Evolutionary conservation across 1,140 invertebrate genomes (phyloP), one percentile per base, ranked within the genome.

Genomic region (Drosophila setifemur): DNA sequence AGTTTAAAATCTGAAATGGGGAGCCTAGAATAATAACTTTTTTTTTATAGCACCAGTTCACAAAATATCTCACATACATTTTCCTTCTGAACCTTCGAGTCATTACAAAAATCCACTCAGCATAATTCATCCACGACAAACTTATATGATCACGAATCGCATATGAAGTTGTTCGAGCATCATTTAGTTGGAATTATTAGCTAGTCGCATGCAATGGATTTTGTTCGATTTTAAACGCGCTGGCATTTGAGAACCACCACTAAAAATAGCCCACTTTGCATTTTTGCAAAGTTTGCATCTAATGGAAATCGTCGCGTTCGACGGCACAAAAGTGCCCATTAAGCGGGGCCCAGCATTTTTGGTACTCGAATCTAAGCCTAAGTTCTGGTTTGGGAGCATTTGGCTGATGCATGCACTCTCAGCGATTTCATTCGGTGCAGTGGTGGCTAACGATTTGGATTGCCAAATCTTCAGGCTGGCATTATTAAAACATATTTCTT

Each of bases 401-500:
- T 52, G 47, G 54, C 66, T 57, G 72, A 66, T 66, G 35, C 14
- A 23, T 71, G 57, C 72, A 48, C 73, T 68, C 54, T 77, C 35
- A 14, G n/a, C n/a, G n/a, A n/a, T n/a, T n/a, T n/a, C n/a, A n/a
- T n/a, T n/a, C n/a, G n/a, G n/a, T n/a, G n/a, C n/a, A n/a, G n/a
- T n/a, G n/a, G n/a, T 23, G 39, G 18, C 26, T 28, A 48, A 31
- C 55, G 48, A 53, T 82, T 83, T 58, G 48, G 73, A 83, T 83
- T 82, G 69, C 78, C 55, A 73, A 82, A 82, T 77, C 48, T 43
- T 45, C 21, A 40, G 64, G 68, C 55, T 64, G 53, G 55, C 66
- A 55, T 68, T 77, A 82, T 83, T 69, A 72, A 66, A 68, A 64
- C 61, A 77, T 72, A 73, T 49, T 74, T 67, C 12, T 48, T 55